Evolutionary conservation across 2,888 invertebrate genomes (phyloP).

Genomic region (Chymomyza amoena): DNA sequence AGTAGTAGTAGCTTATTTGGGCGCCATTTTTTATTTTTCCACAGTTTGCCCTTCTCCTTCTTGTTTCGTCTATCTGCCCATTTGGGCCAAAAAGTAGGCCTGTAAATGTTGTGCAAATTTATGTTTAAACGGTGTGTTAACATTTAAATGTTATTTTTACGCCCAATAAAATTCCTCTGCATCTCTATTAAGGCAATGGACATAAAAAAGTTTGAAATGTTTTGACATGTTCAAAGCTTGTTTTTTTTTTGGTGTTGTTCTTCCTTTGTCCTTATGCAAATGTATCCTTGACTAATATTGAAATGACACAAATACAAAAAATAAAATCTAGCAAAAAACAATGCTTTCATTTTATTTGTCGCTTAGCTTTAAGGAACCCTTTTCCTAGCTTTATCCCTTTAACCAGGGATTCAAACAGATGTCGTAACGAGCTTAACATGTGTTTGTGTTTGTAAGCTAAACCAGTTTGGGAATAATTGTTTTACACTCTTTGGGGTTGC

Average conservation of each 20-base stretch:
- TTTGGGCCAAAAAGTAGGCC: slow-evolving; percentile 35
- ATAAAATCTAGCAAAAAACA: neutral
- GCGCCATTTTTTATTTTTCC: slow-evolving; percentile 60
- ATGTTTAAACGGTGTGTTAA: slow-evolving; percentile 71
- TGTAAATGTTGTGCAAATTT: slow-evolving; percentile 47
- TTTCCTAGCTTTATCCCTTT: slow-evolving; percentile 31
- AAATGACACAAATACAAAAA: slow-evolving; percentile 30
- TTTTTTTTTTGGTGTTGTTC: slow-evolving; percentile 41
- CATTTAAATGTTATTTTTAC: slow-evolving; percentile 70
- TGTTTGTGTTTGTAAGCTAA: neutral
- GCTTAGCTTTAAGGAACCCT: slow-evolving; percentile 42
- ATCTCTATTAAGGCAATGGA: slow-evolving; percentile 45
- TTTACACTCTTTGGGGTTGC: no score
- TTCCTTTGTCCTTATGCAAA: slow-evolving; percentile 47
- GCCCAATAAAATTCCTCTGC: slow-evolving; percentile 52
- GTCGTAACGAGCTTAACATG: neutral
- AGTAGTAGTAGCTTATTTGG: slow-evolving; percentile 8
- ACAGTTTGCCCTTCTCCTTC: slow-evolving; percentile 28
- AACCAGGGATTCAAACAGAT: neutral
- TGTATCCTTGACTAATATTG: slow-evolving; percentile 51
- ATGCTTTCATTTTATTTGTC: slow-evolving; percentile 39
- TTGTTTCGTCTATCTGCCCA: slow-evolving; percentile 20
- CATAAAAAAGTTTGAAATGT: slow-evolving; percentile 43
- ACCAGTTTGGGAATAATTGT: no score
- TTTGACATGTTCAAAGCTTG: slow-evolving; percentile 38